phyloP scores from a whole-genome alignment of 1,140 invertebrate species.

The Drosophila chauvacae region DNA sequence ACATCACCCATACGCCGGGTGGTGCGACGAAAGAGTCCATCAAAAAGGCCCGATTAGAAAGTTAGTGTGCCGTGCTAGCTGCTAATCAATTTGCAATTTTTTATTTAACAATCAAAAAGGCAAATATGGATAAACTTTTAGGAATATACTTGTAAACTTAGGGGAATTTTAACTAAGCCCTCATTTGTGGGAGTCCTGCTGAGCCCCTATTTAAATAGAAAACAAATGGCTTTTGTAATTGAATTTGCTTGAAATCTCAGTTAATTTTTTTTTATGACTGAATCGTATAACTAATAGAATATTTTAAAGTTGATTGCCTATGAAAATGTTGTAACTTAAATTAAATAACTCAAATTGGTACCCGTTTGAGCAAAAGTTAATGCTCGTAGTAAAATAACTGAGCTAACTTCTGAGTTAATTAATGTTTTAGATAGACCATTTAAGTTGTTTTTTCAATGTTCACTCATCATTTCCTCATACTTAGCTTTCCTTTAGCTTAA shows the following conservation, averaged over 20 bases:
- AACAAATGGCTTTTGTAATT: not conserved
- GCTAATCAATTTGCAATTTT: conserved; percentile 41
- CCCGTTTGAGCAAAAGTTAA: not conserved
- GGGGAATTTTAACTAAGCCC: not conserved
- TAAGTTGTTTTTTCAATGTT: not conserved
- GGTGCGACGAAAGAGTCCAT: conserved; percentile 46
- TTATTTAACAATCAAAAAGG: conserved; percentile 49
- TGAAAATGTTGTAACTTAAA: not conserved
- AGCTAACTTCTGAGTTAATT: not conserved
- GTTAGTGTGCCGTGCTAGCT: conserved; percentile 38
- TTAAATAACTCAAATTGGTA: not conserved
- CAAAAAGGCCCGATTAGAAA: conserved; percentile 68
- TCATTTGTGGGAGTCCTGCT: not conserved
- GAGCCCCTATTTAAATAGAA: not conserved
- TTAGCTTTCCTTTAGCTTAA: not conserved
- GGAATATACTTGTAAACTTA: not conserved
- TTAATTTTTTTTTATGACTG: no score
- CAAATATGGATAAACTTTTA: conserved; percentile 1
- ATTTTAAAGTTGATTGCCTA: not conserved
- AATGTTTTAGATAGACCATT: not conserved
- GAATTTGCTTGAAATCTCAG: not conserved
- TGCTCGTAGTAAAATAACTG: no score
- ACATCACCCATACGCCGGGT: conserved; percentile 62
- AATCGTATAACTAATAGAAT: no score
- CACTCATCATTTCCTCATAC: not conserved